Evolutionary conservation across 2,888 invertebrate genomes (phyloP), one percentile per base, ranked within the genome.

Genomic region (Azorinus chamasolen): DNA sequence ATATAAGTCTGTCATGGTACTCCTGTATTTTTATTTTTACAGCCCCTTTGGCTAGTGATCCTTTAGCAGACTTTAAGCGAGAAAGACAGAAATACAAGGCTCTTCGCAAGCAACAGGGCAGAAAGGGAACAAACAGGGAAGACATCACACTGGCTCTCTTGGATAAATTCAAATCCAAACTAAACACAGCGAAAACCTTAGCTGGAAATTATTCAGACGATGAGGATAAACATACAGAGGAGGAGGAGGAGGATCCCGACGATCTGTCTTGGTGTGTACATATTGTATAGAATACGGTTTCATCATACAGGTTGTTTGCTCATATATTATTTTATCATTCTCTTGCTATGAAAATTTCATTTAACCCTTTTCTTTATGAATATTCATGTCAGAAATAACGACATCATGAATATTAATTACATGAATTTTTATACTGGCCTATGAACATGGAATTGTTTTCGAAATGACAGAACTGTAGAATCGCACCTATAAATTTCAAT

Each of bases 131-230:
- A 0, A 78, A 77, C 16, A 79, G 93, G 22, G 92, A 93, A 70
- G 82, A 87, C 10, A 72, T 96, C 91, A 98, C 98, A 0, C 93
- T 98, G 63, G 94, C 95, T 62, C 93, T 98, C 45, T 93, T 99
- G 61, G 95, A 96, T 0, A 97, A 97, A 90, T 99, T 99, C 92
- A 96, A 96, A 91, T 95, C 94, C 1, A 97, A 97, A 92, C 94
- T 98, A 22, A 95, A 95, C 78, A 94, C 94, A 0, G 95, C 95
- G 0, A 96, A 96, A 86, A 81, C 70, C 5, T 16, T 91, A 24
- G 86, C 78, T 14, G 83, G 77, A 5, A 83, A 78, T n/a, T 89
- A 88, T 62, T 95, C 96, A 84, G 95, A 95, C 24, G 89, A 83
- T n/a, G 89, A 89, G 10, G 89, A 87, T 83, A 61, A 79, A 48